Conservation (phyloP, 2,797 vertebrate genomes). For the Adrianichthys oophorus region DNA sequence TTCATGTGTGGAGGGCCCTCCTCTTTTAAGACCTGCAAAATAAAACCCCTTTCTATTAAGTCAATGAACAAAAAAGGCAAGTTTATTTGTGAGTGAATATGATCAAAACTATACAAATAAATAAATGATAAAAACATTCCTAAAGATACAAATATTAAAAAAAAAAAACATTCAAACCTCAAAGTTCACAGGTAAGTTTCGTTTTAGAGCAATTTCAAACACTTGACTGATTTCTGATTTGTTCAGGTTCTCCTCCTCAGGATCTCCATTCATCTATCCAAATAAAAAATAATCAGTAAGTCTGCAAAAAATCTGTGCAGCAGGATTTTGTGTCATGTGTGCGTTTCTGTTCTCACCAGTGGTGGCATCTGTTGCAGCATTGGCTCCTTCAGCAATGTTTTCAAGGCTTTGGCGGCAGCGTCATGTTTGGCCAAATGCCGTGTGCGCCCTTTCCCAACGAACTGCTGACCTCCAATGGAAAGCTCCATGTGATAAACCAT, state of each 20-base stretch:
- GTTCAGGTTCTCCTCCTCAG: slow-evolving; percentile 97
- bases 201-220: slow-evolving; percentile 99
- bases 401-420: slow-evolving; percentile 91
- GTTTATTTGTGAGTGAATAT: no score
- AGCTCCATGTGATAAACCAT: slow-evolving; percentile 96
- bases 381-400: slow-evolving; percentile 92
- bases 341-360: slow-evolving; percentile 53
- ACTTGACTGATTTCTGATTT: slow-evolving; percentile 99
- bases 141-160: background rate
- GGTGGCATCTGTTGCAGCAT: slow-evolving; percentile 82
- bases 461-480: slow-evolving; percentile 94
- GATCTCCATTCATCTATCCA: slow-evolving; percentile 89
- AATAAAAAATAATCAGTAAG: slow-evolving; percentile 12
- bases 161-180: slow-evolving; percentile 74
- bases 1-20: slow-evolving; percentile 98
- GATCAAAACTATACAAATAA: no score
- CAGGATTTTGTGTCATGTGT: slow-evolving; percentile 2
- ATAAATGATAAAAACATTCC: background rate
- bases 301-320: background rate
- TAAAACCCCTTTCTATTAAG: background rate
- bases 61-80: background rate
- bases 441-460: slow-evolving; percentile 94
- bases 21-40: slow-evolving; percentile 91
- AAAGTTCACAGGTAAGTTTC: slow-evolving; percentile 98
- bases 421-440: slow-evolving; percentile 94